These are phyloP conservation scores for Caenorhabditis imperialis DNA, from an alignment of 2,888 invertebrate genomes.

Conservation along the genomic window DNA sequence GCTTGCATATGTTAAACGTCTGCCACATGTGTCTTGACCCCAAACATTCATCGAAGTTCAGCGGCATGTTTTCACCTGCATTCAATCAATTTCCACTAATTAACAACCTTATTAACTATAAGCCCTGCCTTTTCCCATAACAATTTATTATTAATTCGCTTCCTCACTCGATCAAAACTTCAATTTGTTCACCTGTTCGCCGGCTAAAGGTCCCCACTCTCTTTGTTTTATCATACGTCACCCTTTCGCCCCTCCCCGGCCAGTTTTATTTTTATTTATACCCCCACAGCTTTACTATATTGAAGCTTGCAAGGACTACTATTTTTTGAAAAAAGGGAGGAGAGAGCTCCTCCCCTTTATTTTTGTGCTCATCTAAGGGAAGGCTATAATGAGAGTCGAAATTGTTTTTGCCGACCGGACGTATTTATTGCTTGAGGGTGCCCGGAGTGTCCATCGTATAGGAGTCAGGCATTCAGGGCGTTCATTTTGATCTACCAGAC, in stretches of 20 bases:
- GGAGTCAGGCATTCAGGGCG: too few relatives aligned
- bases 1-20: too few relatives aligned
- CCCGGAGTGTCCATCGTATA: too few relatives aligned
- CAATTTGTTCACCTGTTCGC: conserved; percentile 45
- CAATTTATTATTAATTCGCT: too few relatives aligned
- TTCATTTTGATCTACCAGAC: too few relatives aligned
- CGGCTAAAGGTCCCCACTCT: neutral
- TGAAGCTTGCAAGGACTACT: conserved; percentile 15
- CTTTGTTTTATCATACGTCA: conserved; percentile 47
- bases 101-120: too few relatives aligned
- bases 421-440: conserved; percentile 38
- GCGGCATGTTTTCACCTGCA: too few relatives aligned
- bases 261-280: conserved; percentile 34
- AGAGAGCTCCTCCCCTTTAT: neutral
- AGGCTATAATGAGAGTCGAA: conserved; percentile 44
- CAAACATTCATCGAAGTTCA: too few relatives aligned
- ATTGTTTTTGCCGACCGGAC: conserved; percentile 33
- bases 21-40: too few relatives aligned
- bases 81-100: too few relatives aligned
- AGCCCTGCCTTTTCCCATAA: too few relatives aligned
- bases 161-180: too few relatives aligned
- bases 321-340: conserved; percentile 29
- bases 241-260: neutral
- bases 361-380: conserved; percentile 12
- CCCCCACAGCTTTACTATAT: conserved; percentile 1